phyloP scores from a whole-genome alignment of 1,140 invertebrate genomes.

The Aphelinus certus region DNA sequence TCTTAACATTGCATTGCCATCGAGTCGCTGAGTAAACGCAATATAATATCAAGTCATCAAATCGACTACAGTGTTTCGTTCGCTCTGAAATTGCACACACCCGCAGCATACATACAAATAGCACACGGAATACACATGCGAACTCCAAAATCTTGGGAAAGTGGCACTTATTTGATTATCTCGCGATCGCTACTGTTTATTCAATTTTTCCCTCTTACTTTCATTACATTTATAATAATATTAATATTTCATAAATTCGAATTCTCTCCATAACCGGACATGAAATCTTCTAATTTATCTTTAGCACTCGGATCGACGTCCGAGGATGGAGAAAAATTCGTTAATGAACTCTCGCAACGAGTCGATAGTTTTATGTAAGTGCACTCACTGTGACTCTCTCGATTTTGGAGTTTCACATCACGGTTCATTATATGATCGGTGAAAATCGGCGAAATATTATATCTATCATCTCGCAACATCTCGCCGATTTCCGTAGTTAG shows the following conservation, averaged over 20 bases:
- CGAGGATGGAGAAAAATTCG: too few relatives aligned
- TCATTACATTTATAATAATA: background rate
- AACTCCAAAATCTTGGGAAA: constrained; percentile 28
- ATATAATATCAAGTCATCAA: background rate
- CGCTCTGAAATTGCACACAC: background rate
- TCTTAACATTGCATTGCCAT: background rate
- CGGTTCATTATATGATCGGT: constrained; percentile 10
- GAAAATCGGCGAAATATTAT: background rate
- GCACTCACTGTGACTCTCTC: constrained; percentile 18
- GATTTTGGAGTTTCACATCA: constrained; percentile 25
- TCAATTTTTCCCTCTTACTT: constrained; percentile 7
- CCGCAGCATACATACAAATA: background rate
- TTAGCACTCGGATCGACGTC: too few relatives aligned
- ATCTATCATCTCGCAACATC: background rate
- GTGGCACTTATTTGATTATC: constrained; percentile 32
- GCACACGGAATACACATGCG: background rate
- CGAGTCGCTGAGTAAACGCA: background rate
- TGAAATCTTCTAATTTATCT: too few relatives aligned
- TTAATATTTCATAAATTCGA: background rate
- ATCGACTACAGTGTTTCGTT: background rate
- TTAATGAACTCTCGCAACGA: too few relatives aligned
- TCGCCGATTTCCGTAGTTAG: background rate
- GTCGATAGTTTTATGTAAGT: constrained; percentile 8
- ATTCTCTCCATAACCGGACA: background rate
- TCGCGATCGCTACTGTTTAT: constrained; percentile 5